A percentile compares a stretch with the other conserved stretches of the same genome.
Conservation (phyloP, 2,113 vertebrate genomes). For the Danio rerio region DNA sequence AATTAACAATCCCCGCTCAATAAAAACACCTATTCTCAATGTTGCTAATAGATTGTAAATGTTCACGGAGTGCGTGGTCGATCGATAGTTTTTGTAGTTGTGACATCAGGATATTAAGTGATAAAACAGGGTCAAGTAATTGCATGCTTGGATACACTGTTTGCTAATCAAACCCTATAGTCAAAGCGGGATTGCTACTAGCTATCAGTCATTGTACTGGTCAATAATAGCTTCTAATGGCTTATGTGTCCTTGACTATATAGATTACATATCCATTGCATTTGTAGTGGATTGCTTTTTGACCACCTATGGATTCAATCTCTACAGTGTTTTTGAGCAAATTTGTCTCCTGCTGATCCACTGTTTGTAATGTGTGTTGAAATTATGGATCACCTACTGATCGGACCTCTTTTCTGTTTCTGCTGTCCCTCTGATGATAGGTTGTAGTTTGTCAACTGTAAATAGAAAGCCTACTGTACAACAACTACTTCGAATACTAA, state of each 20-base stretch:
- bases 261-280: conserved; percentile 29
- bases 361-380: conserved; percentile 1
- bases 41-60: conserved; percentile 43
- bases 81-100: conserved; percentile 24
- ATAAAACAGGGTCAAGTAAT: conserved; percentile 16
- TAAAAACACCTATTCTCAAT: conserved; percentile 46
- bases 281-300: conserved; percentile 15
- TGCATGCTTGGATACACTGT: background rate
- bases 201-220: background rate
- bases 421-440: background rate
- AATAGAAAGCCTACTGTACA: background rate
- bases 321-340: conserved; percentile 1
- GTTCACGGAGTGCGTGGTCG: conserved; percentile 14
- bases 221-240: conserved; percentile 29
- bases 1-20: conserved; percentile 54
- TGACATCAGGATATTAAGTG: conserved; percentile 20
- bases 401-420: background rate
- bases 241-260: conserved; percentile 13
- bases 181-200: background rate
- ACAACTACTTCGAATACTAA: background rate
- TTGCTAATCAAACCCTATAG: background rate
- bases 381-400: background rate
- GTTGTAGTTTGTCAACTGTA: background rate
- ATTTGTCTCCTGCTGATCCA: conserved; percentile 17
- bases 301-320: conserved; percentile 20